Percentiles rank a stretch among this genome's conserved stretches.
Conservation (phyloP, 1,140 invertebrate genomes). For the Lucilia sericata region DNA sequence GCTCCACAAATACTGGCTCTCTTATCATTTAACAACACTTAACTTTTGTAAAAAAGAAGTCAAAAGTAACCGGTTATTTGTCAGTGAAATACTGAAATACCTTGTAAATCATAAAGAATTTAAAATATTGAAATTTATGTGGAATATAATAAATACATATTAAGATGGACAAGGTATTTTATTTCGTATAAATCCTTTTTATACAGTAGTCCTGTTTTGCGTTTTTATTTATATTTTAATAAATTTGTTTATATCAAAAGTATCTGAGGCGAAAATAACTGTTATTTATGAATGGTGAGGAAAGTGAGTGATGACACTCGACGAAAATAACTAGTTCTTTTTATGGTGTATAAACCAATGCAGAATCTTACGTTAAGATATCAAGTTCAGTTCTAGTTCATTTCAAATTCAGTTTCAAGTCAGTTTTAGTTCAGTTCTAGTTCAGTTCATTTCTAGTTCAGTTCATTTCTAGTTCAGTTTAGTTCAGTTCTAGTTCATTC, state of each 20-base stretch:
- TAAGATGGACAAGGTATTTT: no score
- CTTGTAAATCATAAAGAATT: conserved; percentile 18
- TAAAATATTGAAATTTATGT: neutral
- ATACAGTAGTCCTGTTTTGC: conserved; percentile 17
- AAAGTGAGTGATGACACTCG: no score
- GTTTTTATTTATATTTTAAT: neutral
- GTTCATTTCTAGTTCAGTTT: no score
- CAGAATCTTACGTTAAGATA: no score
- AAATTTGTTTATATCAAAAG: neutral
- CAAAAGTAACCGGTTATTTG: conserved; percentile 14
- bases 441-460: no score
- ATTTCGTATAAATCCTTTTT: neutral
- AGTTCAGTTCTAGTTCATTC: no score
- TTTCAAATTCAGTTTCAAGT: no score
- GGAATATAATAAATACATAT: neutral
- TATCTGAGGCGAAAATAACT: neutral
- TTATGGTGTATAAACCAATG: no score
- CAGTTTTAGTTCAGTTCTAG: no score
- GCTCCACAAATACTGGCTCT: conserved; percentile 22
- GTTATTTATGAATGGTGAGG: conserved; percentile 3
- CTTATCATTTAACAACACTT: conserved; percentile 21
- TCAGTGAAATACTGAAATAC: neutral
- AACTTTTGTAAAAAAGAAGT: neutral
- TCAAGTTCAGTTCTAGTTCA: no score
- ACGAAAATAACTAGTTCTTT: no score